These are phyloP conservation scores for Taeniopygia guttata DNA, from an alignment of 2,797 vertebrate species.

Conservation along the genomic window DNA sequence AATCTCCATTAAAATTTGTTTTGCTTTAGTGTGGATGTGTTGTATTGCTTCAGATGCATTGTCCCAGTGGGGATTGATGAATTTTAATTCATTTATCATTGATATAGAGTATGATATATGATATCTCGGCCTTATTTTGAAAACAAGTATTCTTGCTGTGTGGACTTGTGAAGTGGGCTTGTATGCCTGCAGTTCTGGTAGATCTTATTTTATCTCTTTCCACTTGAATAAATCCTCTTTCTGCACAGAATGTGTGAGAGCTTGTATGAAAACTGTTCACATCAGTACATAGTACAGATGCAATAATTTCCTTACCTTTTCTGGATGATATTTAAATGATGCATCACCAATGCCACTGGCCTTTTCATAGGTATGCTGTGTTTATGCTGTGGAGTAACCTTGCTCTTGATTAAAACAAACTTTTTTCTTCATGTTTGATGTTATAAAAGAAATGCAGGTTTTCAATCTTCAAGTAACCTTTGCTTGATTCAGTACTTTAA, in stretches of 20 bases:
- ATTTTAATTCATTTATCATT: background rate
- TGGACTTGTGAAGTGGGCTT: background rate
- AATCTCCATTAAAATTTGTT: background rate
- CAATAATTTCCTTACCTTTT: background rate
- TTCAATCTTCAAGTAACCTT: background rate
- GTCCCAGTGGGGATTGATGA: background rate
- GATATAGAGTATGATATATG: background rate
- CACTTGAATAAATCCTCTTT: background rate
- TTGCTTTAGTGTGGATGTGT: background rate
- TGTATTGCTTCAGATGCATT: background rate
- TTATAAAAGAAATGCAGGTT: background rate
- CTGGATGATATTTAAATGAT: background rate
- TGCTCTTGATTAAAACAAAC: background rate
- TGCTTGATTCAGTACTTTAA: background rate
- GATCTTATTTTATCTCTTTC: background rate
- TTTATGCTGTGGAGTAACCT: background rate
- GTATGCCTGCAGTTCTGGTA: background rate
- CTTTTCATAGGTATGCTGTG: background rate
- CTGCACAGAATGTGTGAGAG: background rate
- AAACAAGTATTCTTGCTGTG: background rate
- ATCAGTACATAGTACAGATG: background rate
- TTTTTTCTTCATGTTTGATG: background rate
- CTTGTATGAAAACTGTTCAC: background rate
- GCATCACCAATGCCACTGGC: background rate
- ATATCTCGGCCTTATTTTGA: background rate